Evolutionary conservation across 2,888 invertebrate genomes (phyloP).

Genomic region (Acleris holmiana): DNA sequence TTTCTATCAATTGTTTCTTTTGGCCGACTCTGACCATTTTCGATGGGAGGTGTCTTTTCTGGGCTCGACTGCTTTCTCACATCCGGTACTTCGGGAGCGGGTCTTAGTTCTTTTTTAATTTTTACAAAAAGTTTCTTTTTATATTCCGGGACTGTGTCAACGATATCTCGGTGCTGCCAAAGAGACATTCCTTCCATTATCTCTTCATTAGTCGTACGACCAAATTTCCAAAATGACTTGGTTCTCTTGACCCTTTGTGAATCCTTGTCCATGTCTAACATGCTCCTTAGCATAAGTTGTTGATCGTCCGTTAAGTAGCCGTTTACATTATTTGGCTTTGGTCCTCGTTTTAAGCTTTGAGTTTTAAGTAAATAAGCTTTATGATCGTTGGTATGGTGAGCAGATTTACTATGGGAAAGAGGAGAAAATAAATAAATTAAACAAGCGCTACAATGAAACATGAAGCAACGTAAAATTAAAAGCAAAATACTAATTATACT

Average conservation of each 20-base stretch:
- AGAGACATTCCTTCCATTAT: conserved; percentile 94
- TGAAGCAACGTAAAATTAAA: conserved; percentile 55
- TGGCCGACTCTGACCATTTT: conserved; percentile 59
- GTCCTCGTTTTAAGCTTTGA: conserved; percentile 76
- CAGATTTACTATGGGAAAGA: conserved; percentile 74
- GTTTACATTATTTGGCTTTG: conserved; percentile 63
- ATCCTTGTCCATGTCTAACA: conserved; percentile 84
- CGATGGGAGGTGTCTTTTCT: conserved; percentile 58
- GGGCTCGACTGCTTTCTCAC: conserved; percentile 57
- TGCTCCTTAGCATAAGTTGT: conserved; percentile 78
- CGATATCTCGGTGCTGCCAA: conserved; percentile 93
- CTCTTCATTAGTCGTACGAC: conserved; percentile 88
- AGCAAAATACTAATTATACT: conserved; percentile 46
- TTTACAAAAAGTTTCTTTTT: conserved; percentile 78
- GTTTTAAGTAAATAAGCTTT: conserved; percentile 78
- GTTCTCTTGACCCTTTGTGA: conserved; percentile 90
- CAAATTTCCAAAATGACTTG: conserved; percentile 94
- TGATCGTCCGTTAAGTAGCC: conserved; percentile 84
- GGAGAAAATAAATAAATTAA: conserved; percentile 48
- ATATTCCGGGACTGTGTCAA: conserved; percentile 87
- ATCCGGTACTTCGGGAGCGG: conserved; percentile 73
- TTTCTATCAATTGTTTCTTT: conserved; percentile 80
- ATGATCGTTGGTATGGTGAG: conserved; percentile 65
- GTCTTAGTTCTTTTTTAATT: conserved; percentile 73
- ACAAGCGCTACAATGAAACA: conserved; percentile 55